These are phyloP conservation scores for Metacarcinus magister DNA, from an alignment of 2,888 invertebrate genomes.

Conservation along the genomic window DNA sequence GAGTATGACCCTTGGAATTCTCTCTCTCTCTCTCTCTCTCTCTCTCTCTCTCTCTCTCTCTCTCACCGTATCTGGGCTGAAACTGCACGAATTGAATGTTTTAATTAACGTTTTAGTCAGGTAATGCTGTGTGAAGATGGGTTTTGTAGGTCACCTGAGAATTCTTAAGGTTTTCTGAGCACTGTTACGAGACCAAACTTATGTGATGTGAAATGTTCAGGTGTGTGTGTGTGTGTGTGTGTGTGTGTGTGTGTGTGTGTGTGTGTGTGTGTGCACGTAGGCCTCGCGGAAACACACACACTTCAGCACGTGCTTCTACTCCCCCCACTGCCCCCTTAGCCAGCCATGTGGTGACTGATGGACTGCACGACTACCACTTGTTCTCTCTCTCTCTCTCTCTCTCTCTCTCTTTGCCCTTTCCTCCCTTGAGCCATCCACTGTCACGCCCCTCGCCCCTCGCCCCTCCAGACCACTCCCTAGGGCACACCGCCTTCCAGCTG, in stretches of 20 bases:
- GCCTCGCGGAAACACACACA: too few relatives aligned
- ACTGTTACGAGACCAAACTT: not conserved
- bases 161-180: not conserved
- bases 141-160: not conserved
- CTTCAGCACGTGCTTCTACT: too few relatives aligned
- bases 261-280: too few relatives aligned
- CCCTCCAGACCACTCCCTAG: not conserved
- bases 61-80: not conserved
- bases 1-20: not conserved
- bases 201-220: not conserved
- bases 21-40: not conserved
- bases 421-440: not conserved
- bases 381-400: too few relatives aligned
- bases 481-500: not conserved
- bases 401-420: not conserved
- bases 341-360: too few relatives aligned
- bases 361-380: too few relatives aligned
- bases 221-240: slow-evolving; percentile 20
- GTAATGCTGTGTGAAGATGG: too few relatives aligned
- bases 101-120: too few relatives aligned
- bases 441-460: not conserved
- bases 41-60: slow-evolving; percentile 27
- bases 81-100: too few relatives aligned
- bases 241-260: too few relatives aligned
- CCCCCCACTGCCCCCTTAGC: too few relatives aligned